Evolutionary conservation across 2,888 invertebrate genomes (phyloP).

Genomic region (Macrophya alboannulata): DNA sequence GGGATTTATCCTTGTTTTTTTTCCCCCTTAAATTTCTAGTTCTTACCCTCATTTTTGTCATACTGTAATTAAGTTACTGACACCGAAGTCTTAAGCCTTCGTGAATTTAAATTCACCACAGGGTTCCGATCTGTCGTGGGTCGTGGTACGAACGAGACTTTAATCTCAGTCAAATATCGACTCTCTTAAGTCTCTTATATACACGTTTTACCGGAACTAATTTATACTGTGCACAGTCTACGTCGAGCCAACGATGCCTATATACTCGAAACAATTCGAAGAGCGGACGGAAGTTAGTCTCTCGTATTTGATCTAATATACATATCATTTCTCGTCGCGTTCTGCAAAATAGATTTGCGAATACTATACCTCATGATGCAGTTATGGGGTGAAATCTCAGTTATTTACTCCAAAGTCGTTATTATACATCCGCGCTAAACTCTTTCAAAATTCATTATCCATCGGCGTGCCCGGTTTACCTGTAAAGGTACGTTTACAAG

Average conservation of each 20-base stretch:
- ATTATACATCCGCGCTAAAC: too few relatives aligned
- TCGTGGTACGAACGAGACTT: constrained; percentile 17
- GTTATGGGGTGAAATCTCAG: background rate
- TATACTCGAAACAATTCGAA: background rate
- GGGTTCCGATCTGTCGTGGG: constrained; percentile 25
- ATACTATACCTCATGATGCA: too few relatives aligned
- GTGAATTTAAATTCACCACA: constrained; percentile 38
- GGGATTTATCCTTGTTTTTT: too few relatives aligned
- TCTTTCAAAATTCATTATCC: background rate
- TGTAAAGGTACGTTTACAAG: background rate
- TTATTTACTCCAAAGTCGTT: too few relatives aligned
- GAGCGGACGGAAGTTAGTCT: background rate
- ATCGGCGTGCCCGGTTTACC: background rate
- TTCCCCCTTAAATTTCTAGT: background rate
- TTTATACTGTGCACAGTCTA: constrained; percentile 20
- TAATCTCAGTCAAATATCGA: constrained; percentile 47
- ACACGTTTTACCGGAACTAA: constrained; percentile 4
- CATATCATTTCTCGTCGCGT: too few relatives aligned
- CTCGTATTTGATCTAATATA: constrained; percentile 31
- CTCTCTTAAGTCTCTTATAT: constrained; percentile 15
- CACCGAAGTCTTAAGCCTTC: background rate
- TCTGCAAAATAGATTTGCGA: too few relatives aligned
- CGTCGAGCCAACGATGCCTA: background rate
- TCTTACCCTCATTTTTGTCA: background rate
- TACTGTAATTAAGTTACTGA: constrained; percentile 21